Conservation (phyloP, 1,140 invertebrate species). For the Stegodyphus dumicola region DNA sequence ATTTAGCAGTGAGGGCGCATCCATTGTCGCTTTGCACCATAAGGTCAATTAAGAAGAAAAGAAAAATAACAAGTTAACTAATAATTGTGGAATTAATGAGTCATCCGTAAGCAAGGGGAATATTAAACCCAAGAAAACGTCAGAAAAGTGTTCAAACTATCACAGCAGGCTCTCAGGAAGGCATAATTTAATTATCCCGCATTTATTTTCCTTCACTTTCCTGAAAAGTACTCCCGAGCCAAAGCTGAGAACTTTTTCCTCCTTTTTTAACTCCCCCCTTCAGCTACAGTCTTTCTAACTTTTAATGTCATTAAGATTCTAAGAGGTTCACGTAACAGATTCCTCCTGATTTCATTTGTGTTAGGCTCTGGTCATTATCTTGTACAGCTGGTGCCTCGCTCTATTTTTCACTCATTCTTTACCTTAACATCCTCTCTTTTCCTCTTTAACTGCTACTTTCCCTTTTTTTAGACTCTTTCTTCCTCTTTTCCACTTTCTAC, state of each 20-base stretch:
- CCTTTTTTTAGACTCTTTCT: slow-evolving; percentile 7
- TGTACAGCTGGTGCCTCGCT: slow-evolving; percentile 30
- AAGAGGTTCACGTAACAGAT: slow-evolving; percentile 45
- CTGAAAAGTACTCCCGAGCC: slow-evolving; percentile 22
- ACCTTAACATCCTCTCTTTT: neutral
- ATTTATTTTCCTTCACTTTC: slow-evolving; percentile 49
- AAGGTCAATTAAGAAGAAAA: slow-evolving; percentile 48
- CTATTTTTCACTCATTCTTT: slow-evolving; percentile 8
- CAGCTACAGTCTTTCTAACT: slow-evolving; percentile 23
- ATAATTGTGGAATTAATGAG: slow-evolving; percentile 57
- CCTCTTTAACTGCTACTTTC: neutral
- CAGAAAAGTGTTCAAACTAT: slow-evolving; percentile 38
- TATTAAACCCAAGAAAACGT: slow-evolving; percentile 31
- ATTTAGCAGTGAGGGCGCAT: neutral
- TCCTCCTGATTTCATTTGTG: slow-evolving; percentile 51
- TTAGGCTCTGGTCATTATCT: slow-evolving; percentile 42
- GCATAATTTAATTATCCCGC: slow-evolving; percentile 49
- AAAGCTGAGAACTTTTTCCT: slow-evolving; percentile 13
- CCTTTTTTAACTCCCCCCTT: slow-evolving; percentile 22
- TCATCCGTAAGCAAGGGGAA: slow-evolving; percentile 42
- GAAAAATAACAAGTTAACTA: slow-evolving; percentile 45
- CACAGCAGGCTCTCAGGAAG: slow-evolving; percentile 22
- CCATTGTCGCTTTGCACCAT: slow-evolving; percentile 26
- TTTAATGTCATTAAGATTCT: slow-evolving; percentile 57
- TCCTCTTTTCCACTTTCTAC: slow-evolving; percentile 1